These are phyloP conservation scores for Amblyopsis hoosieri DNA, from an alignment of 2,797 vertebrate genomes.

Conservation along the genomic window DNA sequence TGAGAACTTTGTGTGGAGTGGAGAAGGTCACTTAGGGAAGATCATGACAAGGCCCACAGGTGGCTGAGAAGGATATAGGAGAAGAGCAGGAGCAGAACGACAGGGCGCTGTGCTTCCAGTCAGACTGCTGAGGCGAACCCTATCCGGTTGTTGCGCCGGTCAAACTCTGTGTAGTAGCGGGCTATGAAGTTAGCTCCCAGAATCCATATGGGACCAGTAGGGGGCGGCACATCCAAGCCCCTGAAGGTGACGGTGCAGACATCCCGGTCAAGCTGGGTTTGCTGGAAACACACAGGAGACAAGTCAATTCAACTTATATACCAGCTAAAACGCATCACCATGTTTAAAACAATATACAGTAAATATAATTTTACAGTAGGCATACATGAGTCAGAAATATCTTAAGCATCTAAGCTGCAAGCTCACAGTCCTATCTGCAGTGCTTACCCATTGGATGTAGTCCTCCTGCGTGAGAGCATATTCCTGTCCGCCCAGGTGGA, in stretches of 20 bases:
- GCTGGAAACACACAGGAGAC: conserved; percentile 68
- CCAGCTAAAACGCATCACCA: too few species aligned
- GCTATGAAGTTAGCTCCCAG: conserved; percentile 94
- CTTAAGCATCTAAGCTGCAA: too few species aligned
- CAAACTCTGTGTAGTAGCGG: conserved; percentile 95
- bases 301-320: not conserved
- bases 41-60: too few species aligned
- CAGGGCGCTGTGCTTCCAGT: conserved; percentile 44
- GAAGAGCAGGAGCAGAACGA: not conserved
- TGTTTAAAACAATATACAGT: too few species aligned
- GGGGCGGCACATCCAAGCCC: conserved; percentile 89
- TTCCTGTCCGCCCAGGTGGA: conserved; percentile 86
- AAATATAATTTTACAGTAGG: too few species aligned
- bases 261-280: conserved; percentile 82
- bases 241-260: conserved; percentile 88
- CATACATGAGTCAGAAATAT: too few species aligned
- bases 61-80: not conserved
- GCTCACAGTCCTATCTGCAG: too few species aligned
- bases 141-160: conserved; percentile 90
- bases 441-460: conserved; percentile 88
- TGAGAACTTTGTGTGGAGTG: too few species aligned
- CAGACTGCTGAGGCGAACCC: conserved; percentile 91
- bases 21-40: too few species aligned
- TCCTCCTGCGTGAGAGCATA: conserved; percentile 85
- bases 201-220: conserved; percentile 91